Evolutionary conservation across 2,797 vertebrate genomes (phyloP), one percentile per base, ranked within the genome.

Genomic region (Amphiprion clarkii): DNA sequence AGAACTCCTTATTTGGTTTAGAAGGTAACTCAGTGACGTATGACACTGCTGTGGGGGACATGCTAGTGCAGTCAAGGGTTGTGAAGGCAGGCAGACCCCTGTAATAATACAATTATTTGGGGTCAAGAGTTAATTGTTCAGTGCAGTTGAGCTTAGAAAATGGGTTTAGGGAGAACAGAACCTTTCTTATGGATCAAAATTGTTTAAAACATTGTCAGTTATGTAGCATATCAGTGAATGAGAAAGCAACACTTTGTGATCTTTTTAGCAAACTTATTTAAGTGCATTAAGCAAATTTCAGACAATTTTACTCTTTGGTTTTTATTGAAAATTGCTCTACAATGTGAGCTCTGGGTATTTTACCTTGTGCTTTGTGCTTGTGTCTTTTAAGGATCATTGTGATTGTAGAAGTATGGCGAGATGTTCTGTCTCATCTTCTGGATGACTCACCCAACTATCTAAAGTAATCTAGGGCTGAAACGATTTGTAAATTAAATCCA

Each of bases 41-140:
- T 61, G 72, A 70, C 74, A 12, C 67, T 11, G 75, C 85, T 54
- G 71, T 27, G 70, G 82, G 78, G 58, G 69, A 54, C 59, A 65
- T 58, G 80, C 66, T 42, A 59, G 78, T 33, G 72, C 52, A 55
- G 55, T 54, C 53, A 48, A 61, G 55, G 65, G 61, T 68, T 74
- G 72, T 71, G 76, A 58, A 67, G 70, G 71, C 74, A 77, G 57
- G 74, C 33, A 4, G 53, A 86, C 69, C 82, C 63, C 70, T 91
- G 85, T 87, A 93, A 93, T 93, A 92, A 93, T 85, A 93, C 69
- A 82, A 90, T 94, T 91, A 94, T 89, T 86, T 68, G 72, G 86
- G 92, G 93, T 94, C 83, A 92, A 77, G 84, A 88, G 92, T 89
- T 92, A 91, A 94, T 92, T 87, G 85, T 90, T 90, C 85, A 61